Base-by-base conservation (phyloP, 2,797 vertebrate genomes). In the Myotis findleyi region DNA sequence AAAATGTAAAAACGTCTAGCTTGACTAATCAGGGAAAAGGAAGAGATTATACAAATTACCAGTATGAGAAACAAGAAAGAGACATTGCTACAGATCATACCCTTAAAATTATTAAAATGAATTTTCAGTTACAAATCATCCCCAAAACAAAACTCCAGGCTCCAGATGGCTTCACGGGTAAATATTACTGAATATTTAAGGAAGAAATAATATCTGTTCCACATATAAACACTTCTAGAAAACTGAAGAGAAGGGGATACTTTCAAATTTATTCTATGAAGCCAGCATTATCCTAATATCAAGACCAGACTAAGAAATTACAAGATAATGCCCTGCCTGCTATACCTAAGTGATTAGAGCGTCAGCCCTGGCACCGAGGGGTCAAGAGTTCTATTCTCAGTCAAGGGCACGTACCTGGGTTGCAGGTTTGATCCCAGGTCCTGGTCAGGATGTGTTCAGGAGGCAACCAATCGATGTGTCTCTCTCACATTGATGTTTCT, bases 291-390 rank as follows among this genome's bases (percentile, higher is more conserved):
- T 8, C 41, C 16, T 80, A 75, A 66, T 41, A 53, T 27, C 41
- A 92, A 95, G 95, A 87, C 7, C 36, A 90, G 41, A 84, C 18
- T 80, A 87, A 89, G 21, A 94, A 82, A 72, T 72, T 18, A 55
- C n/a, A 88, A 73, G 47, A 17, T 57, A 66, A 83, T 1, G 12
- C 27, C 59, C 5, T 30, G 13, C 27, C 59, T 30, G 59, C 27
- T 30, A 27, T 62, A 6, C 27, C 5, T 62, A 12, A 30, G 59
- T 30, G 59, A 62, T 62, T 3, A 62, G 27, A 62, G 59, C 27
- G 0, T 6, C 59, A 62, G 27, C 5, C 27, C 59, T 30, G 27
- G 12, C 59, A 62, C 59, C 13, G 0, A 62, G 59, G 12, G 27
- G 59, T 30, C 59, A 62, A 62, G 59, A 62, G 59, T 62, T 62